Evolutionary conservation across 2,888 invertebrate genomes (phyloP).

Genomic region (Dryomyza anilis): DNA sequence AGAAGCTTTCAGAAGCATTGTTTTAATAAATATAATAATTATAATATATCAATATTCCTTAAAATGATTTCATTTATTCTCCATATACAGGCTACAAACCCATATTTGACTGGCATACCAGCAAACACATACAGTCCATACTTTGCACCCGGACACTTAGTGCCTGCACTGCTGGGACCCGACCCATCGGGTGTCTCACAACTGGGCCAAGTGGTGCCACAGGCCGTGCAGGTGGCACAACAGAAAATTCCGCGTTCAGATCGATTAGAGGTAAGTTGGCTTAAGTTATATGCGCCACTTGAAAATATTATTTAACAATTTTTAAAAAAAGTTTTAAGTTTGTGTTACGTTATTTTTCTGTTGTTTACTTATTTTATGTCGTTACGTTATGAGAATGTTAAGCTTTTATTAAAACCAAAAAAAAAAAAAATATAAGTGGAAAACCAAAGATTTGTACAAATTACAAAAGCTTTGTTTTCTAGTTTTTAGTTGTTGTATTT

Average conservation of each 20-base stretch:
- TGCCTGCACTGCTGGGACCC: slow-evolving; percentile 88
- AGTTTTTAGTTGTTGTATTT: slow-evolving; percentile 19
- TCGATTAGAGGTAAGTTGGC: slow-evolving; percentile 87
- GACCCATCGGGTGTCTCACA: slow-evolving; percentile 83
- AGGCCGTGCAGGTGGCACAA: slow-evolving; percentile 85
- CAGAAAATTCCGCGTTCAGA: slow-evolving; percentile 95
- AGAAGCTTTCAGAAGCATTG: neutral
- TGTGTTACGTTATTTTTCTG: slow-evolving; percentile 23
- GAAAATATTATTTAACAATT: too few species aligned
- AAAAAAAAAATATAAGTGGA: neutral
- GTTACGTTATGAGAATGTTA: slow-evolving; percentile 32
- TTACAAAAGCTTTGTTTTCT: neutral
- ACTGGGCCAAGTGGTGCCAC: slow-evolving; percentile 78
- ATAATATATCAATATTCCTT: neutral
- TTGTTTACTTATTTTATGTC: slow-evolving; percentile 28
- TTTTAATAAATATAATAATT: neutral
- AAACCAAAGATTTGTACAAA: neutral
- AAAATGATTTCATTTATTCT: neutral
- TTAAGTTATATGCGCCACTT: slow-evolving; percentile 16
- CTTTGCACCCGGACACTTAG: slow-evolving; percentile 85
- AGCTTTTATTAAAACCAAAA: slow-evolving; percentile 35
- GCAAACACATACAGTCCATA: slow-evolving; percentile 91
- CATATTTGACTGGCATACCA: slow-evolving; percentile 90
- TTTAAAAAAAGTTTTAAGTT: too few species aligned
- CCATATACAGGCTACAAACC: slow-evolving; percentile 86